Conservation (phyloP, 2,888 invertebrate species). For the Dichetophora obliterata region DNA sequence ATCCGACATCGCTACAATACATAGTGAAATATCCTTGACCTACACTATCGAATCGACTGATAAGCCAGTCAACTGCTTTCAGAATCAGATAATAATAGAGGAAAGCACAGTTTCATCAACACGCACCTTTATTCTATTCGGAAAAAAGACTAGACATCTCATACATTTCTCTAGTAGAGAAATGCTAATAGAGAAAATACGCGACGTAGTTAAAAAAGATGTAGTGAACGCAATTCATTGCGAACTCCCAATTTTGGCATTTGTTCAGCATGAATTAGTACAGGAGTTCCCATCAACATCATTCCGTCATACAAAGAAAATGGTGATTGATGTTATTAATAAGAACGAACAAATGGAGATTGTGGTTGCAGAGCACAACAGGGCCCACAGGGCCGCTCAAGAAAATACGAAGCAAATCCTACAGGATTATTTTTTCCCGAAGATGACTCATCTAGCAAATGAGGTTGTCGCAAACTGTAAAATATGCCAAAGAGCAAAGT, state of each 20-base stretch:
- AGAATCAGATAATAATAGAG: conserved; percentile 48
- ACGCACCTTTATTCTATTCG: conserved; percentile 40
- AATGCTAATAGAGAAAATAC: conserved; percentile 20
- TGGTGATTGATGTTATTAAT: conserved; percentile 2
- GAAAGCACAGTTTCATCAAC: conserved; percentile 25
- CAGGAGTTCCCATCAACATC: conserved; percentile 36
- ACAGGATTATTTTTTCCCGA: conserved; percentile 44
- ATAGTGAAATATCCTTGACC: conserved; percentile 46
- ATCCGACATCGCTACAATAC: conserved; percentile 28
- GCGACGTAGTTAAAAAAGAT: conserved; percentile 25
- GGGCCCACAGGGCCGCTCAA: conserved; percentile 46
- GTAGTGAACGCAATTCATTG: conserved; percentile 17
- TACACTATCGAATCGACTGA: conserved; percentile 46
- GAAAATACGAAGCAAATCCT: conserved; percentile 49
- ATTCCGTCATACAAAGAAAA: conserved; percentile 39
- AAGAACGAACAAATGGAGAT: conserved; percentile 33
- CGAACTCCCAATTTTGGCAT: conserved; percentile 37
- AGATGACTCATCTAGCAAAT: conserved; percentile 42
- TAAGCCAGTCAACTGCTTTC: conserved; percentile 49
- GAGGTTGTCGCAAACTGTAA: conserved; percentile 43
- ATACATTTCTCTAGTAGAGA: conserved; percentile 32
- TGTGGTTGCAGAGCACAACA: conserved; percentile 28
- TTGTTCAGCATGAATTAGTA: conserved; percentile 39
- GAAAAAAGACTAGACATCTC: conserved; percentile 38
- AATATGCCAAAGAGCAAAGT: conserved; percentile 45